Percentiles rank a stretch among this genome's conserved stretches.
These are phyloP conservation scores for Trichonephila clavata DNA, from an alignment of 1,140 invertebrate genomes.

Conservation along the genomic window DNA sequence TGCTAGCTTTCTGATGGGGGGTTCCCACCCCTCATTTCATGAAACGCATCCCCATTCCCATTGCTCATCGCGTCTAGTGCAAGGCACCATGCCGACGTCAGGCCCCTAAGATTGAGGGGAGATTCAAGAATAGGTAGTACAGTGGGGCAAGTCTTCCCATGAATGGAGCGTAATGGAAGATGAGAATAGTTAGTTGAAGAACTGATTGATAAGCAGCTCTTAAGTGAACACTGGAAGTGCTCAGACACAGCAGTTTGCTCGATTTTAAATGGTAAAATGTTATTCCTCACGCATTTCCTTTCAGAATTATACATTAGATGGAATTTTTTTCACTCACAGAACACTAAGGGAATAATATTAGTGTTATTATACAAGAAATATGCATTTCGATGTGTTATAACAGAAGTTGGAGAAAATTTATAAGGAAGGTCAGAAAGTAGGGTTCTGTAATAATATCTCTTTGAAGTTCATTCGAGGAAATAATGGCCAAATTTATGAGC, in stretches of 20 bases:
- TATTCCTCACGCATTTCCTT: neutral
- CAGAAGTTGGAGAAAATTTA: no score
- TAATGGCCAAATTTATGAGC: no score
- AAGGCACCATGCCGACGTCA: conserved; percentile 45
- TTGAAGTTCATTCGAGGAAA: no score
- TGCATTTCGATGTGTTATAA: no score
- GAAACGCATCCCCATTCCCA: neutral
- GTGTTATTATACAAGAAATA: no score
- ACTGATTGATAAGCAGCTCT: neutral
- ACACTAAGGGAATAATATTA: no score
- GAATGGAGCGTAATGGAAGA: neutral
- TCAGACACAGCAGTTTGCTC: neutral
- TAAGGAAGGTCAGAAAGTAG: no score
- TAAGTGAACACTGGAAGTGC: no score
- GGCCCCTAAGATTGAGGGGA: conserved; percentile 26
- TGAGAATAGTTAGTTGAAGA: neutral
- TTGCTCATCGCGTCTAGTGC: conserved; percentile 58
- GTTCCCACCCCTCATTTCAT: conserved; percentile 24
- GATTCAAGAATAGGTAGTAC: neutral
- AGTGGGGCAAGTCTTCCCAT: neutral
- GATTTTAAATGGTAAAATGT: neutral
- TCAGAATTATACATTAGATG: no score
- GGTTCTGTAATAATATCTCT: no score
- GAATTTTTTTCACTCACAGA: no score
- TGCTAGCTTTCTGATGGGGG: conserved; percentile 18